Percentiles rank a stretch among this genome's conserved stretches.
phyloP scores from a whole-genome alignment of 2,888 invertebrate species.

The Schrankia costaestrigalis region DNA sequence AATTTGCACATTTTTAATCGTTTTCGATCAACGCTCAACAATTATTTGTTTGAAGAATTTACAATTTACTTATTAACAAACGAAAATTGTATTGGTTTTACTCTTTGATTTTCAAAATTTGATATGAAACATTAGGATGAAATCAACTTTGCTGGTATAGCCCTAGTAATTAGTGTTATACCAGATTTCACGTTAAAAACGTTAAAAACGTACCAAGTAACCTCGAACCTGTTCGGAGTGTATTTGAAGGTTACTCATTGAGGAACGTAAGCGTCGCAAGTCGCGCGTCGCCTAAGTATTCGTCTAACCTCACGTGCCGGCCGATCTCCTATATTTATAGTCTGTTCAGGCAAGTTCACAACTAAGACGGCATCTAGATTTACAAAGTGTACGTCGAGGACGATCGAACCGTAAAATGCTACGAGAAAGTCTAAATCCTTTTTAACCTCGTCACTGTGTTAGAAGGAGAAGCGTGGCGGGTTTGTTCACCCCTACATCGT shows the following conservation, averaged over 20 bases:
- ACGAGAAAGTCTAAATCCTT: conserved; percentile 75
- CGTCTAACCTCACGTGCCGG: conserved; percentile 13
- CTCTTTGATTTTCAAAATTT: conserved; percentile 7
- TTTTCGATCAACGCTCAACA: conserved; percentile 48
- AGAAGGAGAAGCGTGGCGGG: conserved; percentile 76
- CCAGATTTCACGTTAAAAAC: too few relatives aligned
- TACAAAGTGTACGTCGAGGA: conserved; percentile 45
- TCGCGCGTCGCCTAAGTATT: conserved; percentile 9
- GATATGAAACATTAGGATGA: background rate
- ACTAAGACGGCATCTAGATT: conserved; percentile 42
- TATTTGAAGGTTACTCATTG: conserved; percentile 14
- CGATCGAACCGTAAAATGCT: conserved; percentile 70
- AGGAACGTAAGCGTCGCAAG: conserved; percentile 12
- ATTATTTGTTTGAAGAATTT: too few relatives aligned
- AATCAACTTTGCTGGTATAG: too few relatives aligned
- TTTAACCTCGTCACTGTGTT: conserved; percentile 74
- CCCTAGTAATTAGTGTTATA: too few relatives aligned
- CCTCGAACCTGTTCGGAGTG: too few relatives aligned
- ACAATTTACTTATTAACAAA: too few relatives aligned
- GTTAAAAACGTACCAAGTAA: too few relatives aligned
- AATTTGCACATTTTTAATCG: conserved; percentile 65
- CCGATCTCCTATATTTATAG: conserved; percentile 17
- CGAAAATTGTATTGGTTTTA: too few relatives aligned
- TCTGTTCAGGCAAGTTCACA: conserved; percentile 34
- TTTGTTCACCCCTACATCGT: conserved; percentile 75